phyloP scores from a whole-genome alignment of 2,113 vertebrate species.

The Burhinus oedicnemus region DNA sequence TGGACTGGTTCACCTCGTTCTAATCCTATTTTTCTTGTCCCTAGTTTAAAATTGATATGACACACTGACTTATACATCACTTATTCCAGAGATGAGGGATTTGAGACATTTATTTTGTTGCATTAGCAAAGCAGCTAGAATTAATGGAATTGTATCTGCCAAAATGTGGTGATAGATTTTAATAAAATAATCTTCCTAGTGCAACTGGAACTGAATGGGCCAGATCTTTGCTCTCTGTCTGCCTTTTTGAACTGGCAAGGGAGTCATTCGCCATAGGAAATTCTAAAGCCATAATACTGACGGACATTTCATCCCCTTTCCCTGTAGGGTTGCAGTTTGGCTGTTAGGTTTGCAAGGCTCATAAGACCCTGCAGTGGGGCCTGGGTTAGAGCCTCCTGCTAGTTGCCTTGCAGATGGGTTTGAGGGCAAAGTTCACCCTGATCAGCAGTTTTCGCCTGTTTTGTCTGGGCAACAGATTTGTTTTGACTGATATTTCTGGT shows the following conservation, averaged over 20 bases:
- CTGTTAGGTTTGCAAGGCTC: not conserved
- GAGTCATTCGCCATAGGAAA: accelerated
- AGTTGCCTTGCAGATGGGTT: not conserved
- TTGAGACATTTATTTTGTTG: not conserved
- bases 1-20: not conserved
- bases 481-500: not conserved
- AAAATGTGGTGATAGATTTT: not conserved
- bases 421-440: not conserved
- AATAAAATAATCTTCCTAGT: not conserved
- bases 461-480: not conserved
- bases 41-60: not conserved
- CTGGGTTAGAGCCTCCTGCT: not conserved
- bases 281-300: not conserved
- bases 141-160: slow-evolving; percentile 7
- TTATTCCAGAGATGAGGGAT: not conserved
- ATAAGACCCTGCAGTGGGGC: not conserved
- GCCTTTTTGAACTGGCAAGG: not conserved
- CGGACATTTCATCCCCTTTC: not conserved
- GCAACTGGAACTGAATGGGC: not conserved
- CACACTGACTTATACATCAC: not conserved
- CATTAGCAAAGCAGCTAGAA: not conserved
- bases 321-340: not conserved
- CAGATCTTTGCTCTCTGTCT: not conserved
- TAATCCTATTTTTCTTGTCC: not conserved
- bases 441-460: not conserved